phyloP scores from a whole-genome alignment of 2,113 vertebrate genomes.

The Phylloscopus whistleri region DNA sequence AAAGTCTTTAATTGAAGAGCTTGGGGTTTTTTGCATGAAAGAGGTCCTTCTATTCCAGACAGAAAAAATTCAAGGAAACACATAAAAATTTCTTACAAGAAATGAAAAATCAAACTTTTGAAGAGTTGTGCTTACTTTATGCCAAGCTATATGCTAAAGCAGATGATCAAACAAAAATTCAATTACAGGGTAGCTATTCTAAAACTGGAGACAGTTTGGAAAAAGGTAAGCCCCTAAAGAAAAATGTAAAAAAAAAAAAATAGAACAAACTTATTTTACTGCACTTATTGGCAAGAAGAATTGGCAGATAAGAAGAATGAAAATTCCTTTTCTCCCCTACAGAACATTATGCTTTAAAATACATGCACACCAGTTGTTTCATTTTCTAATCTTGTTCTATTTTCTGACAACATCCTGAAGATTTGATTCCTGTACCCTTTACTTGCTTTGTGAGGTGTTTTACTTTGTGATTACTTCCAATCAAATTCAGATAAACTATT shows the following conservation, averaged over 20 bases:
- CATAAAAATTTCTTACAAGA: background rate
- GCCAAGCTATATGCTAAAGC: background rate
- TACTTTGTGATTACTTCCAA: background rate
- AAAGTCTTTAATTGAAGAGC: background rate
- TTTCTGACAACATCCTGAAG: background rate
- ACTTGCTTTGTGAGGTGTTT: background rate
- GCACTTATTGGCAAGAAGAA: background rate
- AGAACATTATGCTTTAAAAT: background rate
- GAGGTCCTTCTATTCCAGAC: background rate
- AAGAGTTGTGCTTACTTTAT: background rate
- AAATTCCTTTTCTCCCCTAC: background rate
- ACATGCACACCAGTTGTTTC: background rate
- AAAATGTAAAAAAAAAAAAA: background rate
- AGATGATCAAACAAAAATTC: background rate
- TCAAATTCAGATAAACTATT: background rate
- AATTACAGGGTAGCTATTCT: background rate
- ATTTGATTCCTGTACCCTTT: background rate
- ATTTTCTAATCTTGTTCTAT: background rate
- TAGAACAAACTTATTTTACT: background rate
- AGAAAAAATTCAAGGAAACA: background rate
- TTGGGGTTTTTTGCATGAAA: background rate
- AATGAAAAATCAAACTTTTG: background rate
- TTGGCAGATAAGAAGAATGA: background rate
- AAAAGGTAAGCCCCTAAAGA: background rate
- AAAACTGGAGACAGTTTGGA: background rate